Conservation (phyloP, 2,888 invertebrate genomes). For the Drosophila vallismaia region DNA sequence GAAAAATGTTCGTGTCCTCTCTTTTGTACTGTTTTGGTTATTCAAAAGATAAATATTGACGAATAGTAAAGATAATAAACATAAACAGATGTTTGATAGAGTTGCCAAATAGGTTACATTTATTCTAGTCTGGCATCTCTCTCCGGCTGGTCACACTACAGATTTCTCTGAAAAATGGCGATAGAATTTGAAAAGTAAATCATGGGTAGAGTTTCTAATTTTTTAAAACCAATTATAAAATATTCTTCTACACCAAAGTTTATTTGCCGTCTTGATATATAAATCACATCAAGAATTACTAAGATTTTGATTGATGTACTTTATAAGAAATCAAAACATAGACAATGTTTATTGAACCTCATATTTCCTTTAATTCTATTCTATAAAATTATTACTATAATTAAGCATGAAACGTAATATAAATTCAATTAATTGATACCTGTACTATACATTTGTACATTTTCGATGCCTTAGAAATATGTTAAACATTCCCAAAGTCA, state of each 20-base stretch:
- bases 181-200: background rate
- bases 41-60: background rate
- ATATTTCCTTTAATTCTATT: too few species aligned
- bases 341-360: too few species aligned
- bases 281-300: too few species aligned
- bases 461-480: too few species aligned
- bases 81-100: background rate
- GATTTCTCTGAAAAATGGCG: background rate
- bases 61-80: background rate
- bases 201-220: background rate
- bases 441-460: too few species aligned
- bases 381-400: too few species aligned
- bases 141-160: background rate
- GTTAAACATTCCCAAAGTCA: too few species aligned
- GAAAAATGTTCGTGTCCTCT: background rate
- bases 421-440: too few species aligned
- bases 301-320: too few species aligned
- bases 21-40: background rate
- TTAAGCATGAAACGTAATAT: too few species aligned
- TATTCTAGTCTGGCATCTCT: constrained; percentile 6
- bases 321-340: too few species aligned
- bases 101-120: background rate
- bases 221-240: background rate
- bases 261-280: too few species aligned
- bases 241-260: background rate